Base-by-base conservation (phyloP, 2,113 vertebrate genomes). In the Anser brachyrhynchus region DNA sequence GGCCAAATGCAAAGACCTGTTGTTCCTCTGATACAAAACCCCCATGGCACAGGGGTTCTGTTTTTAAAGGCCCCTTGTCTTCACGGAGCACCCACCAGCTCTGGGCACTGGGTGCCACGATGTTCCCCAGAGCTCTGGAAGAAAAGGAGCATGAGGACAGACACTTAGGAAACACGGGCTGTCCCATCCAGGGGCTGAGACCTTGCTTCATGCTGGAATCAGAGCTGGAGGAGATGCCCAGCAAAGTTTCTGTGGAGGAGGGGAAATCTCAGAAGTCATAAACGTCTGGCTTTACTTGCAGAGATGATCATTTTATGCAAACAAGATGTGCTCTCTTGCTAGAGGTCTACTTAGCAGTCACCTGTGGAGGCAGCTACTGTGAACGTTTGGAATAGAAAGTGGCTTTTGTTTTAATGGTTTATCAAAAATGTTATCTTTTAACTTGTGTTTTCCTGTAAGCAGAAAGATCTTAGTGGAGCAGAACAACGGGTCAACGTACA, bases 381-480 rank as follows among this genome's bases (percentile, higher is more conserved):
- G 92, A 91, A 44, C 2, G 1, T 80, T 82, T 62, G 79, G 85
- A 92, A 65, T 62, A 71, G 90, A 90, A 96, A 96, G 64, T 75
- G 39, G 72, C 75, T 95, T 96, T 95, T 89, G 74, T 91, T 97
- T 91, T 95, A 92, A 90, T 57, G 65, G 74, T 74, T 97, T 85
- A 90, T 51, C 81, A 92, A 74, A 86, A 70, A 2, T 11, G 2
- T 21, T 4, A 54, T 87, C 92, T 94, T 84, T 86, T 71, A 69
- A 2, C 52, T 70, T 64, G 11, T 11, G 31, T 92, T 90, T 92
- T 93, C 89, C 91, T 91, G 81, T 87, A 89, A 87, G 67, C 55
- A 96, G 84, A 67, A 57, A 58, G 77, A 59, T 72, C 44, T 85
- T 89, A 64, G 75, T 28, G 75, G 85, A 51, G 43, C 54, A 93